Base-by-base conservation (phyloP, 2,888 invertebrate species). In the Cremastobaeus sp. region DNA sequence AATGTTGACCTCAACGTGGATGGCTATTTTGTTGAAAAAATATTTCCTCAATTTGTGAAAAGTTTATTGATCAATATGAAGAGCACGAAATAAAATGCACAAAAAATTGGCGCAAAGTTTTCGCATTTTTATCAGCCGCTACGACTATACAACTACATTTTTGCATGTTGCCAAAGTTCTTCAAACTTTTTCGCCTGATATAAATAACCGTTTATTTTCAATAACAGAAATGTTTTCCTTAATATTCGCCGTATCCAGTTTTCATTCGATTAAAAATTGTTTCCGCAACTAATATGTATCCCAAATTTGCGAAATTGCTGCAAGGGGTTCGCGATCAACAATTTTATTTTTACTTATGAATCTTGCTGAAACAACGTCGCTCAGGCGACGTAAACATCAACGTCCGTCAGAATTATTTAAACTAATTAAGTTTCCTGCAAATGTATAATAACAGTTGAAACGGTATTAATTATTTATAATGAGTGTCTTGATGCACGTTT, bases 61-160 rank as follows among this genome's bases (percentile, higher is more conserved):
- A 62, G 37, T 62, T 62, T 50, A 32, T 21, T 62, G 60, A 62
- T 50, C 50, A 35, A 50, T 41, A 41, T 20, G 21, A 28, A 6
- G 6, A 41, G 17, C 39, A 35, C 39, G 20, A 15, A 50, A 62
- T 62, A 50, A 39, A 62, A 25, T 35, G 11, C 20, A 20, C 20
- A 41, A 50, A 50, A 62, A 60, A 62, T 50, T 30, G 39, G 21
- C 34, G 21, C 30, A 50, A 62, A 62, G 11, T 62, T 62, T 48
- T 50, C 32, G 32, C 32, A 39, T 50, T 62, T 50, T 62, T 48
- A 50, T 62, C 34, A 47, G 47, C n/a, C n/a, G 47, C 35, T 32
- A 11, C 47, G 11, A n/a, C n/a, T 30, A 60, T 37, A 59, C 39
- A 48, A 37, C 37, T 12, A 48, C 35, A 48, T 18, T 25, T 37